These are phyloP conservation scores for Hylaeus volcanicus DNA, from an alignment of 1,140 invertebrate species.

Conservation along the genomic window DNA sequence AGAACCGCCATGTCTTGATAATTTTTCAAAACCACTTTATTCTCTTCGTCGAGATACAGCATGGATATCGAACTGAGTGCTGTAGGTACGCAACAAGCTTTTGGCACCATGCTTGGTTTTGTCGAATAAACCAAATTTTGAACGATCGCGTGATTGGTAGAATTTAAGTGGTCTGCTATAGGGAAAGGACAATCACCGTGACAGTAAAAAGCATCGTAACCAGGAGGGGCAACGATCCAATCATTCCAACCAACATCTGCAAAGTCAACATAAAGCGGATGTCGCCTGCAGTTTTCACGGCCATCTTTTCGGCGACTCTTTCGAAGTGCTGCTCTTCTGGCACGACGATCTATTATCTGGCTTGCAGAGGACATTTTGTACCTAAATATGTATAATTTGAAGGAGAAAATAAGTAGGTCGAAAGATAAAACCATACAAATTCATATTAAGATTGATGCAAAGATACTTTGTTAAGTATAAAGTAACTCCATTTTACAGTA, in stretches of 20 bases:
- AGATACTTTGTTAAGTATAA: too few species aligned
- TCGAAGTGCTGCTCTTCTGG: conserved; percentile 69
- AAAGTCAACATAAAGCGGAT: conserved; percentile 97
- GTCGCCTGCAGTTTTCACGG: conserved; percentile 90
- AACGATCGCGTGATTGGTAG: conserved; percentile 99
- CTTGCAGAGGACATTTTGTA: conserved; percentile 79
- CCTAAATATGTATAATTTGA: conserved; percentile 60
- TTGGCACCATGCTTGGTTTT: conserved; percentile 92
- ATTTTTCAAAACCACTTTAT: conserved; percentile 97
- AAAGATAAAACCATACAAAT: too few species aligned
- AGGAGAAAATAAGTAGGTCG: too few species aligned
- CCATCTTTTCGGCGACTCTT: conserved; percentile 85
- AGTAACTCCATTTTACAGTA: too few species aligned
- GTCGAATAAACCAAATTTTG: conserved; percentile 97
- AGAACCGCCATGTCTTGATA: conserved; percentile 98
- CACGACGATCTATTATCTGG: conserved; percentile 79
- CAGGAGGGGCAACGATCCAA: conserved; percentile 99
- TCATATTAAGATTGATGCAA: too few species aligned
- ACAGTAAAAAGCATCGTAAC: conserved; percentile 98
- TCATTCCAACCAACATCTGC: conserved; percentile 98
- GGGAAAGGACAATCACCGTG: conserved; percentile 97
- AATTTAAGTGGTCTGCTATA: conserved; percentile 94
- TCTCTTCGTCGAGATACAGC: conserved; percentile 95
- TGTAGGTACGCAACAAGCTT: conserved; percentile 96
- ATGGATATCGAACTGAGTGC: conserved; percentile 94